Base-by-base conservation (phyloP, 2,113 vertebrate genomes). In the Zosterops pallidus region DNA sequence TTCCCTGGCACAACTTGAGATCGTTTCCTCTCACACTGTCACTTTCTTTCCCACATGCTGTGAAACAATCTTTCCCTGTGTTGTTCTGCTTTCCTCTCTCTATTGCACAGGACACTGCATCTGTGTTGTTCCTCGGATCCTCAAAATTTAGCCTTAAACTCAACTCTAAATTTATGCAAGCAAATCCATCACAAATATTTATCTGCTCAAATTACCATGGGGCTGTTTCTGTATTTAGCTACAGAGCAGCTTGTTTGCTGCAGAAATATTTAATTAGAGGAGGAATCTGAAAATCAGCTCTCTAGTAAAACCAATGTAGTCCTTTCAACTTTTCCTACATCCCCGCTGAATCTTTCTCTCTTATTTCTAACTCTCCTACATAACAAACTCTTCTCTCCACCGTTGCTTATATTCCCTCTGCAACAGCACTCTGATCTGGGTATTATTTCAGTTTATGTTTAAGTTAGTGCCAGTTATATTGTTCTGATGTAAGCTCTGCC, bases 131-230 rank as follows among this genome's bases (percentile, higher is more conserved):
- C 81, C 65, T 76, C 12, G 39, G 39, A 74, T 80, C 49, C 59
- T 87, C 90, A 87, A 83, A 91, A 91, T 72, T 83, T 74, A 91
- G 78, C 33, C 42, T 83, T 80, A 83, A 96, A 91, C 67, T 80
- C 67, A 72, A 57, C 39, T 80, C 90, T 67, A 80, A 92, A 80
- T 80, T 88, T 70, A 74, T 35, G 29, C 55, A 92, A 74, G 59
- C n/a, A 89, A 90, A 87, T 74, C 82, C 57, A 74, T 55, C 39
- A 9, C 67, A 71, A 84, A 71, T 42, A 85, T 71, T 69, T 53
- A 50, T 39, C 81, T 80, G 55, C 85, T 90, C 94, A 63, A 83
- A 83, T 81, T 88, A 85, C 82, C 44, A 63, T 0, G 0, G 24
- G 39, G 46, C 46, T 88, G 50, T 12, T 87, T 67, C 70, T 91